Percentiles rank a stretch among this genome's conserved stretches.
Evolutionary conservation across 1,140 invertebrate genomes (phyloP).

Genomic region (Nilaparvata lugens): DNA sequence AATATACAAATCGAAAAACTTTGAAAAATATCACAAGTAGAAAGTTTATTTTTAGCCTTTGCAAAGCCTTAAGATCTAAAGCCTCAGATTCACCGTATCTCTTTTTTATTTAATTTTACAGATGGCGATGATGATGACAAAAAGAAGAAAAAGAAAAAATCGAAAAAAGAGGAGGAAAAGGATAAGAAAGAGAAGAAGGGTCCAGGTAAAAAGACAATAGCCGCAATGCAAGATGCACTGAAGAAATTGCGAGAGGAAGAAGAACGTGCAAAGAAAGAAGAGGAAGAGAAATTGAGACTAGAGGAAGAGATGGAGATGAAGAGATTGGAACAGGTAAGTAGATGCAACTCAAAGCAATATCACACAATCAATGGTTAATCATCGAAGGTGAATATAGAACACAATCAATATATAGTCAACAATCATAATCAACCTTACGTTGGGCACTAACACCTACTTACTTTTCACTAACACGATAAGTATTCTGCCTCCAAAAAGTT

Average conservation of each 20-base stretch:
- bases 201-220: conserved; percentile 50
- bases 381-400: conserved; percentile 1
- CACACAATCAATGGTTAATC: neutral
- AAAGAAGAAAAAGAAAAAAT: conserved; percentile 36
- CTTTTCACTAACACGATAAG: no score
- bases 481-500: no score
- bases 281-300: conserved; percentile 66
- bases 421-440: no score
- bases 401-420: no score
- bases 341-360: conserved; percentile 8
- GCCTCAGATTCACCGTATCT: no score
- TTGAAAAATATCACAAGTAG: no score
- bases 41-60: no score
- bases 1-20: no score
- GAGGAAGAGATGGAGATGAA: conserved; percentile 65
- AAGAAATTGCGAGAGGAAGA: conserved; percentile 86
- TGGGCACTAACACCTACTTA: no score
- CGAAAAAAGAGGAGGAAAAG: conserved; percentile 35
- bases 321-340: conserved; percentile 50
- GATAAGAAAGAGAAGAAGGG: conserved; percentile 50
- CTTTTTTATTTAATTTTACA: no score
- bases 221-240: conserved; percentile 81
- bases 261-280: conserved; percentile 63
- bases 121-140: conserved; percentile 35
- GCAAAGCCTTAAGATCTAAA: no score